Base-by-base conservation (phyloP, 1,140 invertebrate species). In the Globodera rostochiensis region DNA sequence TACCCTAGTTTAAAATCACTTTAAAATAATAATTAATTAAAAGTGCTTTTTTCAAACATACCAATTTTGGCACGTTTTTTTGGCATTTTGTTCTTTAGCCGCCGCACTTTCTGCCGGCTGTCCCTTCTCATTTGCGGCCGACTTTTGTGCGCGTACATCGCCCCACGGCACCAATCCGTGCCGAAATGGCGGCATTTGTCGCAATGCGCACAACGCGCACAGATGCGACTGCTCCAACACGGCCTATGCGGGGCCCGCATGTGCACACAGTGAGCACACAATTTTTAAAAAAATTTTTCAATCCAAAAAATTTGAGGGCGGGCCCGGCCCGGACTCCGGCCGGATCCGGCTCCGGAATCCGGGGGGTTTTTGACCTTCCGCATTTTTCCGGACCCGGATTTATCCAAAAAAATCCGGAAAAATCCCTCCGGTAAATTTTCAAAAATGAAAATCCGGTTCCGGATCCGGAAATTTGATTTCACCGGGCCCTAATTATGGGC, bases 191-290 rank as follows among this genome's bases (percentile, higher is more conserved):
- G 96, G 96, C 15, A 91, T 92, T 49, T 99, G 97, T 91, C 91
- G 93, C 15, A 95, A 98, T 90, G 97, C 96, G 7, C 98, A 96
- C 95, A 97, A 98, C 91, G 92, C 96, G 82, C 96, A 96, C 87
- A 93, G 96, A 70, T 99, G 97, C 90, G 96, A 98, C 90, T 99
- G 97, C 90, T 94, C 95, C 9, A 92, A 92, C 6, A 98, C 96
- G 0, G 92, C 93, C 81, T 98, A 94, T 89, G 94, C 93, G 0
- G 97, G 97, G 64, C 94, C 95, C 0, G 96, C 94, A 3, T 98
- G 97, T 91, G 94, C 94, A 76, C 93, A 95, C 92, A 95, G 95
- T 96, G 92, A 88, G 74, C 74, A 19, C 45, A 73, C 19, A 8
- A 75, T 47, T 74, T 49, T 74, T 15, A 4, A 9, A 36, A 46